Evolutionary conservation across 2,888 invertebrate species (phyloP).

Genomic region (Chymomyza caudatula): DNA sequence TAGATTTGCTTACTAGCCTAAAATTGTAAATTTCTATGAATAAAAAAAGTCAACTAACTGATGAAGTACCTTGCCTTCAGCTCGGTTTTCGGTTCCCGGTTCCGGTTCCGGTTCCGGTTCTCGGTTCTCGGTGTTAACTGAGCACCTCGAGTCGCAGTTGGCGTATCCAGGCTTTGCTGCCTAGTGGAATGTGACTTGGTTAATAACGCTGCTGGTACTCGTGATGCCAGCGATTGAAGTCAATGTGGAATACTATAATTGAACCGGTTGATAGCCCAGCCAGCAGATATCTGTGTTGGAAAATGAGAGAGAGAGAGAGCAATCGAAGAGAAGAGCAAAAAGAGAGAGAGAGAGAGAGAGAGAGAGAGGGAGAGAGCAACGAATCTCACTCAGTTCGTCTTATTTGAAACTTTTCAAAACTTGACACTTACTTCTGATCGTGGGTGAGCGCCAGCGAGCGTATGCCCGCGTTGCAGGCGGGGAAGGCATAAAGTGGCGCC

Average conservation of each 20-base stretch:
- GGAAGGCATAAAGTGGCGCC: conserved; percentile 97
- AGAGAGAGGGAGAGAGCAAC: background rate
- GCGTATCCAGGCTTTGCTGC: background rate
- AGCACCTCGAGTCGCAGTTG: conserved; percentile 13
- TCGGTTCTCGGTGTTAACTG: background rate
- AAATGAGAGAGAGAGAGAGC: background rate
- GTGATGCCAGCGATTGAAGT: conserved; percentile 99
- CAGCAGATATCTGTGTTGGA: conserved; percentile 88
- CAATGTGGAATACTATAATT: conserved; percentile 99
- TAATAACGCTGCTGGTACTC: conserved; percentile 96
- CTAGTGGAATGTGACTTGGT: conserved; percentile 48
- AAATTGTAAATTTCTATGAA: conserved; percentile 60
- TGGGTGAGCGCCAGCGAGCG: conserved; percentile 96
- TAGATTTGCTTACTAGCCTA: conserved; percentile 57
- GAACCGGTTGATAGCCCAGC: conserved; percentile 98
- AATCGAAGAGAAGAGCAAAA: background rate
- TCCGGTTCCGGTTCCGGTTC: background rate
- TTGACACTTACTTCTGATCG: conserved; percentile 93
- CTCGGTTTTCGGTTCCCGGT: background rate
- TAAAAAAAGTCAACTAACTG: conserved; percentile 19
- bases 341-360: conserved; percentile 2
- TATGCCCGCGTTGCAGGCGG: conserved; percentile 96
- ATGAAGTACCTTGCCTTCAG: background rate
- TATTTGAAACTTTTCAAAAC: conserved; percentile 1
- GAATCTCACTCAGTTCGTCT: too few species aligned